Evolutionary conservation across 2,797 vertebrate species (phyloP).

Genomic region (Danio choprae): DNA sequence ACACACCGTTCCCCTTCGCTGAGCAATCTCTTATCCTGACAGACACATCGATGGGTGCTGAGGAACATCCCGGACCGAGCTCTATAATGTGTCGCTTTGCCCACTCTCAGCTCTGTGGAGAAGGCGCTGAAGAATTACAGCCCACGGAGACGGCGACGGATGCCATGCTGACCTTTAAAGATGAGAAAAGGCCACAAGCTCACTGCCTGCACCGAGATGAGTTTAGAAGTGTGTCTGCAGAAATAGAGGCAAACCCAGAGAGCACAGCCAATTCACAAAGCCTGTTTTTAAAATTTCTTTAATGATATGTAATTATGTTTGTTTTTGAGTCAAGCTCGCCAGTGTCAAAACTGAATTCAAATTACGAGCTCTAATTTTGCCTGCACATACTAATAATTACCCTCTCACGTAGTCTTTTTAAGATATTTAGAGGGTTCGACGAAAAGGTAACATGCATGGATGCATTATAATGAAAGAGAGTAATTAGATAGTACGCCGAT

Average conservation of each 20-base stretch:
- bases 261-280: background rate
- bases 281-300: slow-evolving; percentile 15
- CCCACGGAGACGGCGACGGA: background rate
- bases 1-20: background rate
- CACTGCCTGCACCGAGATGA: slow-evolving; percentile 3
- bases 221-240: slow-evolving; percentile 4
- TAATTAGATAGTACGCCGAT: slow-evolving; percentile 28
- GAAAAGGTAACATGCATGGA: slow-evolving; percentile 19
- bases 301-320: slow-evolving; percentile 44
- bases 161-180: slow-evolving; percentile 54
- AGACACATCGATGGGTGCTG: background rate
- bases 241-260: background rate
- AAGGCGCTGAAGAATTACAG: slow-evolving; percentile 20
- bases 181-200: slow-evolving; percentile 37
- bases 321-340: background rate
- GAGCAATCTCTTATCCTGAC: slow-evolving; percentile 6
- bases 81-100: background rate
- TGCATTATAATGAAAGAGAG: slow-evolving; percentile 18
- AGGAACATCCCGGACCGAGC: background rate
- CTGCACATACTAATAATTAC: slow-evolving; percentile 38
- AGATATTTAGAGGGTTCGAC: slow-evolving; percentile 32
- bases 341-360: slow-evolving; percentile 3
- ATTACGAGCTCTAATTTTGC: slow-evolving; percentile 26
- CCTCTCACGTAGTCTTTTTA: slow-evolving; percentile 16
- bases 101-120: background rate